Evolutionary conservation across 2,113 vertebrate species (phyloP).

Genomic region (Neolamprologus sp.): DNA sequence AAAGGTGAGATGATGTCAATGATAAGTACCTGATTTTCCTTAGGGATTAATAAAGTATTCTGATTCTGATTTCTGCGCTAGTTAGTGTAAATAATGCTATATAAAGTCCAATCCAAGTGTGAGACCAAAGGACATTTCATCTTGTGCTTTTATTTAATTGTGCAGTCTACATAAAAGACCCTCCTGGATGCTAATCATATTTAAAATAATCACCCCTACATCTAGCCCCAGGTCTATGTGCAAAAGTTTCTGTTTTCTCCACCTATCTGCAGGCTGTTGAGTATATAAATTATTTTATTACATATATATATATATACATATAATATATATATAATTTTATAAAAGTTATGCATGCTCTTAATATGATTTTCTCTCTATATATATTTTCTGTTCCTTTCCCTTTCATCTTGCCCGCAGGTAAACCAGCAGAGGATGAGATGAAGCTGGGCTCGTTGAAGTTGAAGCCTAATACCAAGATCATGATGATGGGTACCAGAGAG

Average conservation of each 20-base stretch:
- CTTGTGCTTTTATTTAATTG: not conserved
- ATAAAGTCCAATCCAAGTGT: not conserved
- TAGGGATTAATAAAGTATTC: not conserved
- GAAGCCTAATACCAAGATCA: constrained; percentile 99
- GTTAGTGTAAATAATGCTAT: not conserved
- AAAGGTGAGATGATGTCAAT: constrained; percentile 77
- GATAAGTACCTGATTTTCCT: not conserved
- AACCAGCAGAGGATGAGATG: constrained; percentile 91
- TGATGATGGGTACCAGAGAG: constrained; percentile 99
- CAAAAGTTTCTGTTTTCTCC: not conserved
- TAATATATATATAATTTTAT: not conserved
- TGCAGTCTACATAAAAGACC: not conserved
- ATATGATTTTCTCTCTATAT: rapidly evolving
- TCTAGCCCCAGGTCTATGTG: not conserved
- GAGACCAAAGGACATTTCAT: not conserved
- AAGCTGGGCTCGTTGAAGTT: constrained; percentile 94
- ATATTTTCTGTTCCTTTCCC: not conserved
- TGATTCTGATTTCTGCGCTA: not conserved
- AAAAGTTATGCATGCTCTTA: not conserved
- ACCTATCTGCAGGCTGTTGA: not conserved
- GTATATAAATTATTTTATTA: not conserved
- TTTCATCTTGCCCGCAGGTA: constrained; percentile 69
- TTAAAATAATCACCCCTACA: not conserved
- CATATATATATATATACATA: not conserved
- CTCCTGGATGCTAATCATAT: not conserved